phyloP scores from a whole-genome alignment of 2,113 vertebrate species.

The Spilogale gracilis region DNA sequence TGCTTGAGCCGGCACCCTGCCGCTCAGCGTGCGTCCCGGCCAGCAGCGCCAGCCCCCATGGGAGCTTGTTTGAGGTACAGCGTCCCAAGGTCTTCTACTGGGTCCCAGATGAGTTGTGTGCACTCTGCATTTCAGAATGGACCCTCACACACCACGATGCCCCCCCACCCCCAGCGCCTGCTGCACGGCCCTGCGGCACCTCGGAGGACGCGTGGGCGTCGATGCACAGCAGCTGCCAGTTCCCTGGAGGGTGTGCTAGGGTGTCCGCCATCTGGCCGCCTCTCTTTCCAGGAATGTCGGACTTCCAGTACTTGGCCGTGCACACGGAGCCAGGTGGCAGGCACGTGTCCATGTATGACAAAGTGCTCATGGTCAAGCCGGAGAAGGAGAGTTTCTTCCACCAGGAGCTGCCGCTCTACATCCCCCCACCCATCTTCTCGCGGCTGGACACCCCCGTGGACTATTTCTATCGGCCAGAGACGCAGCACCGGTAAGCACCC shows the following conservation, averaged over 20 bases:
- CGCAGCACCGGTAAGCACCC: slow-evolving; percentile 88
- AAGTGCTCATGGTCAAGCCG: slow-evolving; percentile 92
- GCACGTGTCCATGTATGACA: slow-evolving; percentile 93
- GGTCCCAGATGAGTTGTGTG: rapidly evolving
- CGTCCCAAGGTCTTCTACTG: neutral
- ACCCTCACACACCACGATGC: rapidly evolving
- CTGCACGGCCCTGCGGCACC: rapidly evolving
- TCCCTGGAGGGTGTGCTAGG: neutral
- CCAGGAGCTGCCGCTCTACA: slow-evolving; percentile 91
- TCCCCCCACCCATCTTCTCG: slow-evolving; percentile 97
- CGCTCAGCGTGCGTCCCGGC: rapidly evolving
- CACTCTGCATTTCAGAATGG: neutral
- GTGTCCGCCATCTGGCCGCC: rapidly evolving
- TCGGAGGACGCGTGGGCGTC: neutral
- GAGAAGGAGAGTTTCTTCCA: slow-evolving; percentile 96
- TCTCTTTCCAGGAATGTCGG: slow-evolving; percentile 89
- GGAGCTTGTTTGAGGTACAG: neutral
- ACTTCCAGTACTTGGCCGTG: slow-evolving; percentile 96
- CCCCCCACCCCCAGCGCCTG: rapidly evolving
- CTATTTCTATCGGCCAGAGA: slow-evolving; percentile 95
- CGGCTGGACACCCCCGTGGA: slow-evolving; percentile 95
- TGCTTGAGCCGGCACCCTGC: neutral
- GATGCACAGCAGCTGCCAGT: neutral
- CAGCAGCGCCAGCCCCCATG: neutral
- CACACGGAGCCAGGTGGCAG: slow-evolving; percentile 88